Base-by-base conservation (phyloP, 2,797 vertebrate species). In the Anguilla obscura region DNA sequence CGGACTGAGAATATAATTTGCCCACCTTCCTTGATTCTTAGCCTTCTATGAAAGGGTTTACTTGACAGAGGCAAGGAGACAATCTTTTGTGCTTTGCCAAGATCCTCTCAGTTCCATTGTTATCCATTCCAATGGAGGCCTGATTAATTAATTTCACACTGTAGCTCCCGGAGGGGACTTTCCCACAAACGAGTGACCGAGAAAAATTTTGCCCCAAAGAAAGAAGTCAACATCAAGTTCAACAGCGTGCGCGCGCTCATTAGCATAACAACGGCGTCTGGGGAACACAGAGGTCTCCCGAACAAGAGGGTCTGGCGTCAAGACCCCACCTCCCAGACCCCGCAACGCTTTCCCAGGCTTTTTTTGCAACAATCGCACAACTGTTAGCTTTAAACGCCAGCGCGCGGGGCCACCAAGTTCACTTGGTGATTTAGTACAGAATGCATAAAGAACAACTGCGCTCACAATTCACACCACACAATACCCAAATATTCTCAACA, bases 151-250 rank as follows among this genome's bases (percentile, higher is more conserved):
- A 95, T 94, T 94, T 93, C 94, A 94, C 94, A 93, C 93, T 91
- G 92, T 36, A 91, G 93, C 90, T 45, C 87, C 91, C 89, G 36
- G 85, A 92, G 92, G 92, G 92, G 93, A 95, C 95, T 96, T 97
- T 96, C 94, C 95, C 96, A 96, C 95, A 95, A 96, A 96, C 93
- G 95, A 96, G 95, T 92, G 95, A 92, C 92, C 94, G 93, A 93
- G 91, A 94, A 95, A 69, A 93, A 92, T 95, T 89, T 90, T 86
- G 86, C 93, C 84, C 92, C 92, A 92, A 94, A 94, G 95, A 93
- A 96, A 96, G 95, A 96, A 97, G 96, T 97, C 96, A 98, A 98
- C 95, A 97, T 97, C 97, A 98, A 98, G 97, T 97, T 97, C 97
- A 97, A 97, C 96, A 96, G 94, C 96, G 95, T 94, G 95, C 95